Evolutionary conservation across 35 echinoderm and acorn worm species (phyloP), one percentile per base, ranked within the genome.

Genomic region (Heliocidaris erythrogramma): DNA sequence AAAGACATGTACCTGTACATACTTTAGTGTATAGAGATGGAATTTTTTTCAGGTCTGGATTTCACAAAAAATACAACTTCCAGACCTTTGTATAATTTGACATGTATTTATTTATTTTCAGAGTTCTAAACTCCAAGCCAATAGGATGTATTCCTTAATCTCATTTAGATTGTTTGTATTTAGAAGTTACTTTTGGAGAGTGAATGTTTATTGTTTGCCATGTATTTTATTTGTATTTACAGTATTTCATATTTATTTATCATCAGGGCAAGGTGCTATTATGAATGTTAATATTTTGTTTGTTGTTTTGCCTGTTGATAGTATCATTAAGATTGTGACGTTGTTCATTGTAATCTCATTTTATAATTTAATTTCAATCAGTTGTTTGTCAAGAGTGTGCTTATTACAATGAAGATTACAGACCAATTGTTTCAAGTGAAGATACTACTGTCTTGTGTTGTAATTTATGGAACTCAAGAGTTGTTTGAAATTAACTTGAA

Each of bases 241-340:
- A 78, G 65, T 78, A 78, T 78, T 78, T 78, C 65, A 27, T 78
- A 78, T 78, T 78, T 78, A 78, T 78, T 78, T 78, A 78, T 78
- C 52, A 56, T 56, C 65, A 78, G 65, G 65, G 65, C 65, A 78
- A 78, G 65, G 65, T 78, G 65, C 65, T 78, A 78, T 78, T 78
- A 78, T 78, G 65, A 78, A 78, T 78, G 21, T 78, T 27, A 78
- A 27, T 27, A 27, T 78, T 78, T 18, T 78, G 17, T 78, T 78
- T 78, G 17, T 78, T 78, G 17, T 78, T 78, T 78, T 78, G 18
- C 18, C 17, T 18, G 17, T 78, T 78, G 65, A 78, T 78, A 27
- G 65, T 78, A 78, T 24, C 3, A 78, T 78, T 29, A n/a, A 78
- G 65, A 78, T 78, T 78, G 21, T 27, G 65, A n/a, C 27, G 9